Evolutionary conservation across 2,113 vertebrate species (phyloP).

Genomic region (Recurvirostra avosetta): DNA sequence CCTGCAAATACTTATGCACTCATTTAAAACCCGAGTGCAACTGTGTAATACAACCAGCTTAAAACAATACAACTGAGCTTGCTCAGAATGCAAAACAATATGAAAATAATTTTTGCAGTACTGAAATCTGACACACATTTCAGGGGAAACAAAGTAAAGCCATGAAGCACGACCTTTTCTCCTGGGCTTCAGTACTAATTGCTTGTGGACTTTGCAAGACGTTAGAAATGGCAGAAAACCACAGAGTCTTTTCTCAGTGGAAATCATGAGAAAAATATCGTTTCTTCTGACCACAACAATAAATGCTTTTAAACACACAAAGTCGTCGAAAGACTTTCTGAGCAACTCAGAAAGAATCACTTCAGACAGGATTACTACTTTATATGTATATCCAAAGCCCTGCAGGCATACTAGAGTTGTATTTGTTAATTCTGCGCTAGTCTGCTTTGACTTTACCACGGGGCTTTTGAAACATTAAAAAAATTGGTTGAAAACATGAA

Average conservation of each 20-base stretch:
- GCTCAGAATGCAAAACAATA: conserved; percentile 1
- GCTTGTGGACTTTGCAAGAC: conserved; percentile 23
- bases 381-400: conserved; percentile 51
- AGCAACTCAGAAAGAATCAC: conserved; percentile 47
- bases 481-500: background rate
- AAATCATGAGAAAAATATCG: conserved; percentile 30
- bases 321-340: conserved; percentile 42
- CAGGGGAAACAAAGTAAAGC: background rate
- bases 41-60: background rate
- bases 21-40: background rate
- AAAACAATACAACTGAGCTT: background rate
- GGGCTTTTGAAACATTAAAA: conserved; percentile 8
- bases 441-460: conserved; percentile 24
- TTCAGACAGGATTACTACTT: conserved; percentile 51
- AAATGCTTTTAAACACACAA: conserved; percentile 44
- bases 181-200: conserved; percentile 49
- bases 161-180: background rate
- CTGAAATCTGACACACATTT: background rate
- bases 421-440: conserved; percentile 31
- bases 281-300: conserved; percentile 54
- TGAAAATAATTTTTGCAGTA: background rate
- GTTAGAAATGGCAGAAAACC: conserved; percentile 2
- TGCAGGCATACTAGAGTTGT: background rate
- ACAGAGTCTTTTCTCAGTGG: conserved; percentile 37
- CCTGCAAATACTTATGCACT: background rate